Conservation (phyloP, 2,888 invertebrate species). For the Zelleria hepariella region DNA sequence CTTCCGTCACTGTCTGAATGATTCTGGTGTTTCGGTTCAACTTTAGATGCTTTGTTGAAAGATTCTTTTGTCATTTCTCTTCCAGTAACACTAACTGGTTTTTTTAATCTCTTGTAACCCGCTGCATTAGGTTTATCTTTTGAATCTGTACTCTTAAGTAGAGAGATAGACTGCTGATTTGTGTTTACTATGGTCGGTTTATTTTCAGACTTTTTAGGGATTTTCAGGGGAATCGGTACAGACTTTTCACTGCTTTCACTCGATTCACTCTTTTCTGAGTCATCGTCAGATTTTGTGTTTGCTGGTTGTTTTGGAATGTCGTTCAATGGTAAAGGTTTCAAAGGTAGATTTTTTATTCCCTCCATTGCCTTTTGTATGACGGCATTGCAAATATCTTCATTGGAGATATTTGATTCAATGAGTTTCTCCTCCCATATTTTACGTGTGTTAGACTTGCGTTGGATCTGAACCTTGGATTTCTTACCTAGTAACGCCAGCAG, state of each 20-base stretch:
- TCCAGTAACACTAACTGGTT: not conserved
- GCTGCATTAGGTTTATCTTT: not conserved
- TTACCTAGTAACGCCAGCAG: conserved; percentile 38
- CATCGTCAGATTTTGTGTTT: conserved; percentile 14
- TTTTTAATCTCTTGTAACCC: not conserved
- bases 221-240: not conserved
- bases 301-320: conserved; percentile 13
- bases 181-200: not conserved
- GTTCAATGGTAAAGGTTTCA: conserved; percentile 16
- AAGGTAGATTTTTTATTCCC: conserved; percentile 42
- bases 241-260: conserved; percentile 1
- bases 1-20: not conserved
- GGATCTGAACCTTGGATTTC: not conserved
- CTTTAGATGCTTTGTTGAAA: too few relatives aligned
- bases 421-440: conserved; percentile 55
- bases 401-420: conserved; percentile 53
- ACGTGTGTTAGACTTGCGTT: conserved; percentile 38
- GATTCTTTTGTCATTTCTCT: not conserved
- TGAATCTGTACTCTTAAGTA: not conserved
- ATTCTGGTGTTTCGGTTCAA: not conserved
- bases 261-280: conserved; percentile 18
- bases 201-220: not conserved
- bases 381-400: conserved; percentile 63
- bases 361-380: conserved; percentile 62
- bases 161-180: not conserved